These are phyloP conservation scores for Kryptolebias ocellatus DNA, from an alignment of 2,797 vertebrate species.

Conservation along the genomic window DNA sequence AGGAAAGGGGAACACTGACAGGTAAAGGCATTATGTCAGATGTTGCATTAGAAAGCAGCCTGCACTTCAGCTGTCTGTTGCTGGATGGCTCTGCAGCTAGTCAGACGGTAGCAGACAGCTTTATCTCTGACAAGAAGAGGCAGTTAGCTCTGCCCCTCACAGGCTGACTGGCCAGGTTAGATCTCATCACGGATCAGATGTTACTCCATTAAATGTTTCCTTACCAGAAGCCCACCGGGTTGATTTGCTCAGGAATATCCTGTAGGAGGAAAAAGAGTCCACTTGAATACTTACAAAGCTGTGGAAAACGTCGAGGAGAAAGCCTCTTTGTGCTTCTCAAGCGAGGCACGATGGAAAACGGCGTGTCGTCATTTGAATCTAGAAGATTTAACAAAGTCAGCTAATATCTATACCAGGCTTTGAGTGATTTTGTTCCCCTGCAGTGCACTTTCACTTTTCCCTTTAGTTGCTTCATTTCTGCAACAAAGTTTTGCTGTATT, in stretches of 20 bases:
- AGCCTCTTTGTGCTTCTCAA: slow-evolving; percentile 59
- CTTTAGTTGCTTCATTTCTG: background rate
- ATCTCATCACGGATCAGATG: slow-evolving; percentile 66
- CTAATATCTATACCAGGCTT: slow-evolving; percentile 42
- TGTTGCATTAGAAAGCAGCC: slow-evolving; percentile 3
- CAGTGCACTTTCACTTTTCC: background rate
- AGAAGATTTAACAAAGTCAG: slow-evolving; percentile 49
- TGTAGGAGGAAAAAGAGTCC: slow-evolving; percentile 57
- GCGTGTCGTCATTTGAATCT: slow-evolving; percentile 54
- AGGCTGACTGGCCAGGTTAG: slow-evolving; percentile 55
- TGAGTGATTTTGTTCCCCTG: background rate
- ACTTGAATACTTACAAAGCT: slow-evolving; percentile 59
- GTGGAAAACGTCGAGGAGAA: slow-evolving; percentile 50
- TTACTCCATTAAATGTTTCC: slow-evolving; percentile 62
- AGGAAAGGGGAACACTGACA: background rate
- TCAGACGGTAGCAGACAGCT: slow-evolving; percentile 60
- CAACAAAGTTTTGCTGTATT: background rate
- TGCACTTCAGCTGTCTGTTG: slow-evolving; percentile 15
- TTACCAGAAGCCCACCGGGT: slow-evolving; percentile 53
- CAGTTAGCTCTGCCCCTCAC: slow-evolving; percentile 57
- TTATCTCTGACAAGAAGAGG: slow-evolving; percentile 65
- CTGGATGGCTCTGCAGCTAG: slow-evolving; percentile 14
- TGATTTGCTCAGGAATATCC: slow-evolving; percentile 71
- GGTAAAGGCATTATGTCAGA: background rate
- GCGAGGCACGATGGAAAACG: slow-evolving; percentile 54